Evolutionary conservation across 2,797 vertebrate species (phyloP), one percentile per base, ranked within the genome.

Genomic region (Labroides dimidiatus): DNA sequence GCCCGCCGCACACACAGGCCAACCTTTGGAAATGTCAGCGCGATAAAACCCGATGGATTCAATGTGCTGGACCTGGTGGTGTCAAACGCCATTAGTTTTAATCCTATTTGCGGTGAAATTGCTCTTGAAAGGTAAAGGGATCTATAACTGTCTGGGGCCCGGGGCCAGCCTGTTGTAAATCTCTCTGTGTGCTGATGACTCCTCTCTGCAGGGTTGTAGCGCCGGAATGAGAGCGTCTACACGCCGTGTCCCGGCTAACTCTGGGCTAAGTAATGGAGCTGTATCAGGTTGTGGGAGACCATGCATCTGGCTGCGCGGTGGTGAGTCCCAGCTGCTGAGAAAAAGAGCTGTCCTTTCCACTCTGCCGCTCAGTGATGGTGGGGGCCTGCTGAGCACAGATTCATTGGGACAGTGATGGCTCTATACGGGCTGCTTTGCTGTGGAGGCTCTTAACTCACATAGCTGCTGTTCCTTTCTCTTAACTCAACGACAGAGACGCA

Each of bases 11-110:
- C 82, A 84, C 82, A 81, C 85, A 73, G 84, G 80, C 83, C 89
- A 91, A 94, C 92, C 93, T 94, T 93, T 94, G 75, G 77, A 95
- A 95, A 95, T 94, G 93, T 94, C 93, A 94, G 82, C 53, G 48
- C 59, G 76, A 92, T 93, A 92, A 94, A 94, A 89, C 86, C 72
- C 73, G 45, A 86, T 80, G 84, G 90, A 92, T 89, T 89, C 84
- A 87, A 90, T 83, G 85, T 78, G 84, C 85, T 77, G 72, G 87
- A 87, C 87, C 87, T 65, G 72, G 66, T 67, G 77, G 90, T 91
- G 93, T 94, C 93, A 93, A 92, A 94, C 87, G 77, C 86, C 88
- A 92, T 93, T 93, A 90, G 84, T 89, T 94, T 93, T 92, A 93
- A 94, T 93, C 89, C 89, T 87, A 83, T 93, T 93, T 92, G 91